Evolutionary conservation across 2,888 invertebrate genomes (phyloP).

Genomic region (Lumbricus terrestris): DNA sequence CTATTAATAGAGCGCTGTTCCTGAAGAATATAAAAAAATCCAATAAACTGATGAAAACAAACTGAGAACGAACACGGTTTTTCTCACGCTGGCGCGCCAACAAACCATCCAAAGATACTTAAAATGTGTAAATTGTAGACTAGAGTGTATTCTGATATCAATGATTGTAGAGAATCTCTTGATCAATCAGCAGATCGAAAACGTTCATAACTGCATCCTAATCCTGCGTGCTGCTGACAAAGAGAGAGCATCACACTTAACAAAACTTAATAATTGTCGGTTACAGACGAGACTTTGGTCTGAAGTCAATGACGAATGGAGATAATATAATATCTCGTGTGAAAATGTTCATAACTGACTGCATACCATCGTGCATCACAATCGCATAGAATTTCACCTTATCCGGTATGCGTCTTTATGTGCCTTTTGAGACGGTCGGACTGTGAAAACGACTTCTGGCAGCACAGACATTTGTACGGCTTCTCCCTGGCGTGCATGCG

Average conservation of each 20-base stretch:
- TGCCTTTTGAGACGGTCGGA: neutral
- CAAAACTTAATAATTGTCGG: no score
- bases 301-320: neutral
- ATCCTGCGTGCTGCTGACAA: neutral
- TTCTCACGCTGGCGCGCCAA: no score
- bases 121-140: no score
- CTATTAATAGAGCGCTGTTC: no score
- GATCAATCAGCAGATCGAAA: neutral
- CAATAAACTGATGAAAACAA: no score
- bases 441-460: neutral
- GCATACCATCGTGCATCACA: neutral
- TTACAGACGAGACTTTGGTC: neutral
- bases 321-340: neutral
- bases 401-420: neutral
- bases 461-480: neutral
- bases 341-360: neutral
- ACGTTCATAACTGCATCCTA: neutral
- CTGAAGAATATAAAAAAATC: no score
- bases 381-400: neutral
- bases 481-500: neutral
- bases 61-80: no score
- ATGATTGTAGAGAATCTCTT: no score
- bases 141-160: no score
- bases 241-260: no score
- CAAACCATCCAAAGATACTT: no score